Percentiles rank a stretch among this genome's conserved stretches.
phyloP scores from a whole-genome alignment of 2,888 invertebrate genomes.

The Agrochola circellaris region DNA sequence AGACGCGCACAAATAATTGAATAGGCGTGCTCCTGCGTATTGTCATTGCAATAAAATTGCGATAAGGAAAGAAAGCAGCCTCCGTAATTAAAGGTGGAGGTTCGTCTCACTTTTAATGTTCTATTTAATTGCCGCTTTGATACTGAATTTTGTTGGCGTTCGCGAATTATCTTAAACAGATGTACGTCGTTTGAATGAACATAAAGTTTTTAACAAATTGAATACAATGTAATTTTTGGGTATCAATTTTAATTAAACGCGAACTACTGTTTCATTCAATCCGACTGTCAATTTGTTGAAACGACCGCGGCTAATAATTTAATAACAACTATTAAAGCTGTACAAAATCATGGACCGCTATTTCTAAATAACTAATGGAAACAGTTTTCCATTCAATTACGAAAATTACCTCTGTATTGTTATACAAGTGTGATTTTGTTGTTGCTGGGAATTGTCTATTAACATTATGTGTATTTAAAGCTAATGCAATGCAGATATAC shows the following conservation, averaged over 20 bases:
- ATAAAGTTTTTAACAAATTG: conserved; percentile 58
- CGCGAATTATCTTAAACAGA: conserved; percentile 70
- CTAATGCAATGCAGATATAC: conserved; percentile 45
- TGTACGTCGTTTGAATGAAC: conserved; percentile 62
- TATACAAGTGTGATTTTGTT: conserved; percentile 62
- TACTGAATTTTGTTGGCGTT: conserved; percentile 70
- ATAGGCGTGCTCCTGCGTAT: conserved; percentile 84
- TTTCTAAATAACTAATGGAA: conserved; percentile 65
- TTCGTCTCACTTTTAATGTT: conserved; percentile 79
- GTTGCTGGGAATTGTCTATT: conserved; percentile 55
- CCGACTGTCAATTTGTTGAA: conserved; percentile 60
- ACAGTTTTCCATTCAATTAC: conserved; percentile 67
- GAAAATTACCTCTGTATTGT: conserved; percentile 58
- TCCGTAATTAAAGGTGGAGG: conserved; percentile 84
- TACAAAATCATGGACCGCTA: conserved; percentile 64
- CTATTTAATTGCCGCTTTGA: conserved; percentile 79
- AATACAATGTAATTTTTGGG: conserved; percentile 55
- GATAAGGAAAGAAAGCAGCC: conserved; percentile 86
- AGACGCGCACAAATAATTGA: conserved; percentile 81
- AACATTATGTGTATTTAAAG: conserved; percentile 47
- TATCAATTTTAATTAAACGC: conserved; percentile 57
- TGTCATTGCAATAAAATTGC: conserved; percentile 87
- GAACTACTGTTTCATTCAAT: conserved; percentile 67
- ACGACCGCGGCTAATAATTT: conserved; percentile 64
- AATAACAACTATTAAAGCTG: conserved; percentile 61